Evolutionary conservation across 2,888 invertebrate species (phyloP).

Genomic region (Plebejus anna): DNA sequence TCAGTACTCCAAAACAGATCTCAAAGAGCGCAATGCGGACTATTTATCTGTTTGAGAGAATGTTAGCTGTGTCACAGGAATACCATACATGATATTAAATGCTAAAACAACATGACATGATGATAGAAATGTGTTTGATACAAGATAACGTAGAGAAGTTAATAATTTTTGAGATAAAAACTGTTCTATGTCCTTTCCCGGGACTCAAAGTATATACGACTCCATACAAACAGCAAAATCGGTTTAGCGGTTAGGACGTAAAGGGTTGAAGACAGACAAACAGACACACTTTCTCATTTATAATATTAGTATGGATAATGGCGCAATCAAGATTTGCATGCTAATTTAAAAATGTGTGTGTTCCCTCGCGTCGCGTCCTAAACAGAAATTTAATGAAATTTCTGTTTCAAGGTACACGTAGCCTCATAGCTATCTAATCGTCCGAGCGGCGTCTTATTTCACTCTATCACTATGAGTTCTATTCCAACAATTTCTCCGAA

Average conservation of each 20-base stretch:
- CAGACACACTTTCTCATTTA: no score
- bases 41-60: neutral
- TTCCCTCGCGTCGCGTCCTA: no score
- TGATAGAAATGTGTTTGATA: neutral
- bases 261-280: no score
- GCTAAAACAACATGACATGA: neutral
- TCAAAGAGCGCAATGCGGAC: slow-evolving; percentile 19
- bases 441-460: neutral
- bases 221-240: no score
- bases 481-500: neutral
- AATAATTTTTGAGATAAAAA: neutral
- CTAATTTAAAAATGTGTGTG: no score
- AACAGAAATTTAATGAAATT: no score
- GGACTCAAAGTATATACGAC: no score
- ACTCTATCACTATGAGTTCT: neutral
- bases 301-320: no score
- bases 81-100: neutral
- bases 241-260: no score
- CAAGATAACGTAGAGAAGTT: neutral
- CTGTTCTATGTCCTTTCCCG: no score
- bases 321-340: no score
- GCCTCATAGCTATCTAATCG: neutral
- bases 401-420: neutral
- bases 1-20: neutral
- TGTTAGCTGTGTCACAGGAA: neutral